Percentiles rank a stretch among this genome's conserved stretches.
phyloP scores from a whole-genome alignment of 1,140 invertebrate genomes.

The Teleopsis dalmanni region DNA sequence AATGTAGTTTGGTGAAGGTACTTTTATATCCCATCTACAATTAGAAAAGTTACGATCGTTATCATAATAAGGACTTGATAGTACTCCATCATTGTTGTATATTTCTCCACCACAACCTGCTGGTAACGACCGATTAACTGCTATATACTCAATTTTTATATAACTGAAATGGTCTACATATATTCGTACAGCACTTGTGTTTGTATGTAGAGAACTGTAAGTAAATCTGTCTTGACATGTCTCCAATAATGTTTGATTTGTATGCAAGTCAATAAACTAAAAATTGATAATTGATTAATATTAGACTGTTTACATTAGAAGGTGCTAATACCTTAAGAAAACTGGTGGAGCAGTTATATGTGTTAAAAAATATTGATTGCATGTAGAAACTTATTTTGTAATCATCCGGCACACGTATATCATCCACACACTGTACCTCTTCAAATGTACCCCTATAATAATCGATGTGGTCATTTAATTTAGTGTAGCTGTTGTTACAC shows the following conservation, averaged over 20 bases:
- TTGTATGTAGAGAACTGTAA: conserved; percentile 47
- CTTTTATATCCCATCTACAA: conserved; percentile 65
- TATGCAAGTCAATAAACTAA: conserved; percentile 52
- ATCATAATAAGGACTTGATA: conserved; percentile 68
- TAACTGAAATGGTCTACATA: conserved; percentile 26
- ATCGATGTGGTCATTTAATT: not conserved
- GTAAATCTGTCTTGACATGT: conserved; percentile 38
- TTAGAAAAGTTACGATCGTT: conserved; percentile 48
- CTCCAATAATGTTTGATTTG: conserved; percentile 38
- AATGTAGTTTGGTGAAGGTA: conserved; percentile 51
- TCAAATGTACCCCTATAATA: not conserved
- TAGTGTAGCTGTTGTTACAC: conserved; percentile 1
- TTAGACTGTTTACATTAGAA: conserved; percentile 20
- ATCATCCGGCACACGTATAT: not conserved
- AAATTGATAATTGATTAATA: no score
- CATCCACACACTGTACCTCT: not conserved
- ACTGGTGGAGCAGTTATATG: not conserved
- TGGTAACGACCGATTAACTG: conserved; percentile 49
- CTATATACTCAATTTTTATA: conserved; percentile 55
- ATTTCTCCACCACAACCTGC: conserved; percentile 71
- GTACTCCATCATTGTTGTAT: conserved; percentile 54
- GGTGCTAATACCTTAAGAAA: not conserved
- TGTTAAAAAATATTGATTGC: not conserved
- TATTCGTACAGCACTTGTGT: conserved; percentile 53
- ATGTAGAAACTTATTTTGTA: conserved; percentile 1